Percentiles rank a stretch among this genome's conserved stretches.
phyloP scores from a whole-genome alignment of 92 coral and sea anemone genomes.

The Phenganax subtilis region DNA sequence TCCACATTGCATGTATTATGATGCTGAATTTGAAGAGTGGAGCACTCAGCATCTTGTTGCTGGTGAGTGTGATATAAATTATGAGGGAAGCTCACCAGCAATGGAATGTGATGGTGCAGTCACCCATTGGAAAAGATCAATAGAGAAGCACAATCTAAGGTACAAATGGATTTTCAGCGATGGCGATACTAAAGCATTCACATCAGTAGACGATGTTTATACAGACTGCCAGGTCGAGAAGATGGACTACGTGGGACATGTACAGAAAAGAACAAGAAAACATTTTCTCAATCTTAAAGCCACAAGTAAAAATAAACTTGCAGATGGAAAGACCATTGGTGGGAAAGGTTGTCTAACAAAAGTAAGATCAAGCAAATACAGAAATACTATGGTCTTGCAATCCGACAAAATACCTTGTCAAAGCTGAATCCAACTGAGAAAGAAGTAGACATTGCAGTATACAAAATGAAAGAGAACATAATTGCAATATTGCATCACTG shows the following conservation, averaged over 20 bases:
- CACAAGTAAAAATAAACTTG: slow-evolving; percentile 32
- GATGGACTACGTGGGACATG: not conserved
- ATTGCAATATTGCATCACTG: slow-evolving; percentile 41
- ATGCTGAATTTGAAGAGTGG: slow-evolving; percentile 32
- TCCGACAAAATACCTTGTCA: slow-evolving; percentile 33
- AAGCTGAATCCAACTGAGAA: slow-evolving; percentile 36
- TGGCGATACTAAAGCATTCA: slow-evolving; percentile 38
- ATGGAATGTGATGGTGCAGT: slow-evolving; percentile 42
- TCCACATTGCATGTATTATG: slow-evolving; percentile 33
- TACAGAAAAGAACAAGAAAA: slow-evolving; percentile 35
- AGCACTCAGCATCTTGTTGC: slow-evolving; percentile 26
- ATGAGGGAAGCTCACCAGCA: slow-evolving; percentile 41
- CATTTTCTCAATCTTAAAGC: slow-evolving; percentile 34
- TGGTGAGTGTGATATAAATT: slow-evolving; percentile 20
- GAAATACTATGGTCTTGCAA: not conserved
- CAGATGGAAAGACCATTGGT: slow-evolving; percentile 46
- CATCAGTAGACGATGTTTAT: slow-evolving; percentile 30
- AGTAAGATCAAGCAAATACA: slow-evolving; percentile 32
- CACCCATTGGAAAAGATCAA: slow-evolving; percentile 34
- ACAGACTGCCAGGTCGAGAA: not conserved
- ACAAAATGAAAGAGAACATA: not conserved
- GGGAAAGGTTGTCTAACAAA: slow-evolving; percentile 40
- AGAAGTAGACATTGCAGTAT: slow-evolving; percentile 13
- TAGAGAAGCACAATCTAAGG: slow-evolving; percentile 33
- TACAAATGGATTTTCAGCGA: slow-evolving; percentile 27